A percentile compares a stretch with the other conserved stretches of the same genome.
Conservation (phyloP, 2,113 vertebrate species). For the Cranoglanis bouderius region DNA sequence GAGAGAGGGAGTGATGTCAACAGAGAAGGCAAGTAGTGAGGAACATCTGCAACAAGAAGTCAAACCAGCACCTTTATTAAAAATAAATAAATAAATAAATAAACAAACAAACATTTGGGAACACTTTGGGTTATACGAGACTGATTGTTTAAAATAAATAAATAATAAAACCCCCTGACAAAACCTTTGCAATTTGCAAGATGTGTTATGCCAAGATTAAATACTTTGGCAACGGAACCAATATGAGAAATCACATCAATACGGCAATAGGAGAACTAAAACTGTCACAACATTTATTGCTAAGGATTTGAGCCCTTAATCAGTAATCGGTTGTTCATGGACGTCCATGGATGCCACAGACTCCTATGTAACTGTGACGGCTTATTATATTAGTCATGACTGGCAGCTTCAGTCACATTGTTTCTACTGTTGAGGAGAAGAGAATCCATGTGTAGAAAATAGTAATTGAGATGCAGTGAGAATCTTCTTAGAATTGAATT, state of each 20-base stretch:
- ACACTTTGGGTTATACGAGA: slow-evolving; percentile 11
- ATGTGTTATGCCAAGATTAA: not conserved
- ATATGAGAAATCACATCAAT: slow-evolving; percentile 1
- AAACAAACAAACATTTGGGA: slow-evolving; percentile 3
- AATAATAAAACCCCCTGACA: not conserved
- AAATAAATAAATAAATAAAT: too few relatives aligned
- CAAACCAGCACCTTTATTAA: not conserved
- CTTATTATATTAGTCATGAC: not conserved
- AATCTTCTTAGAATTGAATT: not conserved
- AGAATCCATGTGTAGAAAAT: not conserved
- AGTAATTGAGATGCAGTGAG: too few relatives aligned
- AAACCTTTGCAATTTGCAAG: not conserved
- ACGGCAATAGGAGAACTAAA: not conserved
- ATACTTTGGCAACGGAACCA: not conserved
- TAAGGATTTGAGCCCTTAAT: not conserved
- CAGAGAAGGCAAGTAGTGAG: too few relatives aligned
- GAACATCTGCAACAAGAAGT: not conserved
- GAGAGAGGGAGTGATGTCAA: not conserved
- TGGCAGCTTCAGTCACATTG: too few relatives aligned
- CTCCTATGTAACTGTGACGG: not conserved
- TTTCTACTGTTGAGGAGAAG: not conserved
- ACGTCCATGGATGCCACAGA: not conserved
- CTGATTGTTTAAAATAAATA: not conserved
- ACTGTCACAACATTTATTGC: not conserved
- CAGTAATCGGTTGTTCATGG: not conserved